Base-by-base conservation (phyloP, 2,797 vertebrate genomes). In the Pipistrellus nathusii region DNA sequence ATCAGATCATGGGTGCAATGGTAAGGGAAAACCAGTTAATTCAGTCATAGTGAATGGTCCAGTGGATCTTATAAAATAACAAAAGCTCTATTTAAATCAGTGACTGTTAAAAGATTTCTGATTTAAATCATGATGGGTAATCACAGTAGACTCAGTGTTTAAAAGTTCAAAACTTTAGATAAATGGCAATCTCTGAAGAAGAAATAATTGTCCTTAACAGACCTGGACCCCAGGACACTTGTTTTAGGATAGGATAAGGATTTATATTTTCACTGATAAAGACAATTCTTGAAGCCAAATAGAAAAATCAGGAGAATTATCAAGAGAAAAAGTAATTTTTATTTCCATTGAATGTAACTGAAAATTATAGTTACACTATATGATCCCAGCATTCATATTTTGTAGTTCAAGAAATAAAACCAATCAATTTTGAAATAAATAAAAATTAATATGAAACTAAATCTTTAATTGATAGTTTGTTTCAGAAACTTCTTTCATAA, bases 61-160 rank as follows among this genome's bases (percentile, higher is more conserved):
- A 71, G 14, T 90, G 78, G 53, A 51, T 93, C 92, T 85, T 73
- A 90, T 88, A 87, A 95, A 92, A 95, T 71, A 94, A 94, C 77
- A 92, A 69, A 95, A 96, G 17, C 21, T 14, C 51, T 90, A 94
- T 96, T 96, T 95, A 95, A 95, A 95, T 95, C 96, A 97, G 90
- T 89, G 83, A 93, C 90, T 94, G 69, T 92, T 96, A 90, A 90
- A 91, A 91, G 80, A 88, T 44, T 95, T 96, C 78, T 82, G 27
- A 96, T 86, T 94, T 92, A 90, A 83, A 84, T 95, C 77, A 88
- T 85, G 73, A 92, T 69, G 78, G 27, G 27, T 27, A 84, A 94
- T 92, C 59, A 95, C n/a, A 80, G 59, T 38, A 71, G n/a, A 88
- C 59, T 88, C 17, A 20, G 17, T 88, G 51, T 92, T 95, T 88